Evolutionary conservation across 2,797 vertebrate genomes (phyloP).

Genomic region (Chrysocyon brachyurus): DNA sequence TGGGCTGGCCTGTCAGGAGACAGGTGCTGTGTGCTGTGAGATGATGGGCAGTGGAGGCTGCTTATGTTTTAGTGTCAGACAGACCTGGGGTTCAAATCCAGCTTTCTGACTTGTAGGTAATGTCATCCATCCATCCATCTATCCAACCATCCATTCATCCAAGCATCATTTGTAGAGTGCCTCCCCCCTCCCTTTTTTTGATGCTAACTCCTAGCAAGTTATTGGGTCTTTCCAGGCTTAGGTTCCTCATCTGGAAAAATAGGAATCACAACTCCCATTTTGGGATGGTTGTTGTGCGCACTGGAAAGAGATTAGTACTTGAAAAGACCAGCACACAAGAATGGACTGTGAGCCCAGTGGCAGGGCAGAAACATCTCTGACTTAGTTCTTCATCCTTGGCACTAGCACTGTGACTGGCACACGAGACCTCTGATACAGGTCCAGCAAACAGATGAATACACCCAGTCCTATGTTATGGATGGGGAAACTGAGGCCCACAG

Average conservation of each 20-base stretch:
- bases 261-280: neutral
- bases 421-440: neutral
- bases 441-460: too few relatives aligned
- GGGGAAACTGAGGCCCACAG: neutral
- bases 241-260: slow-evolving; percentile 3
- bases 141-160: neutral
- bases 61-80: neutral
- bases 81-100: neutral
- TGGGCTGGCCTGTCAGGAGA: neutral
- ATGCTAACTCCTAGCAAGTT: neutral
- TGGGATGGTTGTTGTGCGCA: neutral
- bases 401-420: neutral
- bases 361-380: neutral
- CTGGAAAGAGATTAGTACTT: neutral
- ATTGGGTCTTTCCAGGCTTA: slow-evolving; percentile 11
- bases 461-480: neutral
- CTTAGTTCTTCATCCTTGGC: neutral
- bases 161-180: neutral
- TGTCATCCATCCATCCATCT: too few relatives aligned
- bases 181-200: neutral
- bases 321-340: neutral
- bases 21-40: neutral
- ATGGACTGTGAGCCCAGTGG: neutral
- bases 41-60: neutral
- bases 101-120: neutral